A percentile compares a stretch with the other conserved stretches of the same genome.
Evolutionary conservation across 2,888 invertebrate species (phyloP).

Genomic region (Chloroclysta siterata): DNA sequence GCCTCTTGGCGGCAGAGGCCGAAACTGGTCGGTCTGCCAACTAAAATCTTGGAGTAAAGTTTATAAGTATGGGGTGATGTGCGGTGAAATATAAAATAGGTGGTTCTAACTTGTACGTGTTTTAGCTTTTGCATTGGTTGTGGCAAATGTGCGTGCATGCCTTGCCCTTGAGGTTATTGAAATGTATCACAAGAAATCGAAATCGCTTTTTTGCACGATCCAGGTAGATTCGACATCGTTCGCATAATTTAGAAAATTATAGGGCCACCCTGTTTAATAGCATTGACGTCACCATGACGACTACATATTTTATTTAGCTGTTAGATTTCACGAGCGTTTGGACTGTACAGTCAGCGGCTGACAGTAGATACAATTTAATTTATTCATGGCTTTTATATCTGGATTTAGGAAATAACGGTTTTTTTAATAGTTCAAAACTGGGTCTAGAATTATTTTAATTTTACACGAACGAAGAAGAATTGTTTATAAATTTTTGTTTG

Average conservation of each 20-base stretch:
- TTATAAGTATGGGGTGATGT: neutral
- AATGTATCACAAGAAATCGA: slow-evolving; percentile 37
- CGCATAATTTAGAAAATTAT: slow-evolving; percentile 43
- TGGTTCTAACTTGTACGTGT: slow-evolving; percentile 34
- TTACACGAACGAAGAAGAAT: too few species aligned
- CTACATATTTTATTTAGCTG: slow-evolving; percentile 8
- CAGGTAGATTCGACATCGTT: slow-evolving; percentile 33
- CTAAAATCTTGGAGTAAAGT: neutral
- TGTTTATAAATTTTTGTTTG: too few species aligned
- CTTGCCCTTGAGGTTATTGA: slow-evolving; percentile 38
- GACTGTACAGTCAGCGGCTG: neutral
- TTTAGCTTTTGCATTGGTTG: slow-evolving; percentile 31
- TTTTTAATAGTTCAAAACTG: too few species aligned
- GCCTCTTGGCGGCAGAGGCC: too few species aligned
- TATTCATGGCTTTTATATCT: too few species aligned
- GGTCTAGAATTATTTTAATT: too few species aligned
- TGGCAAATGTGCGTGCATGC: slow-evolving; percentile 34
- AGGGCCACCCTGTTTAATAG: slow-evolving; percentile 33
- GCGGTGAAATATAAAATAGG: neutral
- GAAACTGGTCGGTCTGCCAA: too few species aligned
- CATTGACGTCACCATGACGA: slow-evolving; percentile 39
- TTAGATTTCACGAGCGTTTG: neutral
- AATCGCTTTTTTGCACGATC: slow-evolving; percentile 39
- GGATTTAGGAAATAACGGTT: too few species aligned
- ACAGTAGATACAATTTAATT: neutral